Evolutionary conservation across 2,113 vertebrate species (phyloP), one percentile per base, ranked within the genome.

Genomic region (Cynopterus brachyotis): DNA sequence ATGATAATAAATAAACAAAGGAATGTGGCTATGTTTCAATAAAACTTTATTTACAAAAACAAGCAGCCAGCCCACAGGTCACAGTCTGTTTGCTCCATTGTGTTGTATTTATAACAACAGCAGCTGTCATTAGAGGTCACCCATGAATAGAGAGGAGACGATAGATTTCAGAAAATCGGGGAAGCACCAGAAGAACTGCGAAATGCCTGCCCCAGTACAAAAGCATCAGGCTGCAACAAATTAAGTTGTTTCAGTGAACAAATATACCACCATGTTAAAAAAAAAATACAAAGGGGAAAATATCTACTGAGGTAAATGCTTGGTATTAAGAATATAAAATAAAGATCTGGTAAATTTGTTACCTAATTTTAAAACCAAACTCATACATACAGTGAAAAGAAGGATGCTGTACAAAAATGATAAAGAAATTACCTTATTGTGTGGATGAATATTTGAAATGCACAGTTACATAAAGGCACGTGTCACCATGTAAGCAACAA

Each of bases 41-140:
- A 95, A 91, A 96, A 92, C 50, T 92, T 96, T 66, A 89, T 91
- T 92, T 88, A 84, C 24, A 78, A 88, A 92, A 85, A 53, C 28
- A 83, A 13, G 28, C 55, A 88, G 32, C 12, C 47, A n/a, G 26
- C 6, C 47, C 60, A 83, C 57, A 55, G 59, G 50, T 82, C 26
- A 0, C 17, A 42, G 60, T 87, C 82, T 64, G 45, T 32, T 90
- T 24, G 47, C 13, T 90, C 67, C 50, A 32, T 15, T 67, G 8
- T 60, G 1, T 47, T 32, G 6, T 69, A 1, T 73, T 82, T 89
- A 42, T 45, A 80, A n/a, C 12, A 59, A 35, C 28, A 15, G 28
- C 37, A 84, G 24, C 37, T 62, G 6, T 53, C 70, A 42, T 70
- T 50, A 87, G 2, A 70, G 22, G 1, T 78, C 12, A 37, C 37